Percentiles rank a stretch among this genome's conserved stretches.
Evolutionary conservation across 2,113 vertebrate genomes (phyloP).

Genomic region (Lophius piscatorius): DNA sequence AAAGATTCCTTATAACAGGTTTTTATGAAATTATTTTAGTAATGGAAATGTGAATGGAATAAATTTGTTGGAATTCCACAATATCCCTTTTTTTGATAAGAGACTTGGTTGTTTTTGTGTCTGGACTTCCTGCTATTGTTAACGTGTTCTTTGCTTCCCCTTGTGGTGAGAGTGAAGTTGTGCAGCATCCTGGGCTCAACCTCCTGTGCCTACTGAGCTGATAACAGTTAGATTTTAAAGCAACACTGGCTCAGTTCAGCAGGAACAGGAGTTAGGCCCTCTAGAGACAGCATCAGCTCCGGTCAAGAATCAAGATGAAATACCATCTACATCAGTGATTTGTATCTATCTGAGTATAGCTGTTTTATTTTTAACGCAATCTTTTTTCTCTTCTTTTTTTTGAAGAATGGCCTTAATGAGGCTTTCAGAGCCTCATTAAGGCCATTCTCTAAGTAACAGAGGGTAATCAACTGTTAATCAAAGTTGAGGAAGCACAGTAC

Average conservation of each 20-base stretch:
- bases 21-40: too few relatives aligned
- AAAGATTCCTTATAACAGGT: too few relatives aligned
- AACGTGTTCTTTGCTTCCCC: constrained; percentile 41
- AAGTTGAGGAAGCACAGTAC: constrained; percentile 28
- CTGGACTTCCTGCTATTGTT: not conserved
- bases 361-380: too few relatives aligned
- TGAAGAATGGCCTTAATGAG: too few relatives aligned
- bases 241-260: constrained; percentile 88
- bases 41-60: not conserved
- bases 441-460: constrained; percentile 14
- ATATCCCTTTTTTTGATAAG: too few relatives aligned
- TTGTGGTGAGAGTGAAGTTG: constrained; percentile 31
- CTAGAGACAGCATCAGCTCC: constrained; percentile 59
- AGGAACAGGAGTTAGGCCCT: constrained; percentile 87
- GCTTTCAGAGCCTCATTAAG: constrained; percentile 37
- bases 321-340: not conserved
- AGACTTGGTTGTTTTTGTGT: not conserved
- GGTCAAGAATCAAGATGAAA: not conserved
- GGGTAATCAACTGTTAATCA: constrained; percentile 31
- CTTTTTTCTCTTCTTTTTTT: too few relatives aligned
- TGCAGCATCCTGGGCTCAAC: constrained; percentile 77
- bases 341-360: not conserved
- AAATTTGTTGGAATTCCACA: too few relatives aligned
- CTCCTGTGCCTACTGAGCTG: constrained; percentile 90
- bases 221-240: constrained; percentile 82